phyloP scores from a whole-genome alignment of 1,140 invertebrate genomes.

The Orchesella cincta region DNA sequence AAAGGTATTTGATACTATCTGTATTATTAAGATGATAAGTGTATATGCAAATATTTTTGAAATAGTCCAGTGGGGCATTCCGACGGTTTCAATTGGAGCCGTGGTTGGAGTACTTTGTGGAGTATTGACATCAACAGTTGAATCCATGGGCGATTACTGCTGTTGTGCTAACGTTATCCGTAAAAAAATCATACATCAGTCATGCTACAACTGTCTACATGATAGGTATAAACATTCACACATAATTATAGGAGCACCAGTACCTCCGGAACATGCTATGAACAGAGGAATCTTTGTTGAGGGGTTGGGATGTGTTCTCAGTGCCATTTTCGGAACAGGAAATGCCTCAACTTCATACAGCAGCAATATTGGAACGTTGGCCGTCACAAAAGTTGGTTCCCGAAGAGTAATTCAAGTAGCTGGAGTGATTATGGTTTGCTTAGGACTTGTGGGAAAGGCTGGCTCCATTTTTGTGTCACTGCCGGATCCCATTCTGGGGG shows the following conservation, averaged over 20 bases:
- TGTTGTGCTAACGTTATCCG: slow-evolving; percentile 79
- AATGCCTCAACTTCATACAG: slow-evolving; percentile 78
- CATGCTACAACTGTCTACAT: background rate
- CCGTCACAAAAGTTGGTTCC: slow-evolving; percentile 41
- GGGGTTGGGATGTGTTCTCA: slow-evolving; percentile 59
- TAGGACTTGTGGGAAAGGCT: slow-evolving; percentile 78
- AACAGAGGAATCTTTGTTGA: slow-evolving; percentile 59
- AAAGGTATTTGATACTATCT: background rate
- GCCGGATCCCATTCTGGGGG: slow-evolving; percentile 61
- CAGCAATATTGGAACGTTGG: slow-evolving; percentile 69
- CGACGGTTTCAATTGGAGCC: slow-evolving; percentile 72
- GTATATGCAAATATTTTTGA: background rate
- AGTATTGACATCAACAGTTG: slow-evolving; percentile 78
- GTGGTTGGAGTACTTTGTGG: slow-evolving; percentile 81
- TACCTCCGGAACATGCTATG: slow-evolving; percentile 58
- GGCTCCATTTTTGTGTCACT: slow-evolving; percentile 81
- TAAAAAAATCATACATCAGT: slow-evolving; percentile 53
- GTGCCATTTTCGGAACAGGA: slow-evolving; percentile 70
- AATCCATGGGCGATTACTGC: slow-evolving; percentile 86
- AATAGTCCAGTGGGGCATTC: slow-evolving; percentile 79
- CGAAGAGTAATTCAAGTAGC: slow-evolving; percentile 73
- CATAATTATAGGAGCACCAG: slow-evolving; percentile 60
- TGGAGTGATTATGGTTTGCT: slow-evolving; percentile 73
- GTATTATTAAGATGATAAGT: background rate
- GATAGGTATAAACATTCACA: background rate